Evolutionary conservation across 1,140 invertebrate species (phyloP), one percentile per base, ranked within the genome.

Genomic region (Zeugodacus cucurbitae): DNA sequence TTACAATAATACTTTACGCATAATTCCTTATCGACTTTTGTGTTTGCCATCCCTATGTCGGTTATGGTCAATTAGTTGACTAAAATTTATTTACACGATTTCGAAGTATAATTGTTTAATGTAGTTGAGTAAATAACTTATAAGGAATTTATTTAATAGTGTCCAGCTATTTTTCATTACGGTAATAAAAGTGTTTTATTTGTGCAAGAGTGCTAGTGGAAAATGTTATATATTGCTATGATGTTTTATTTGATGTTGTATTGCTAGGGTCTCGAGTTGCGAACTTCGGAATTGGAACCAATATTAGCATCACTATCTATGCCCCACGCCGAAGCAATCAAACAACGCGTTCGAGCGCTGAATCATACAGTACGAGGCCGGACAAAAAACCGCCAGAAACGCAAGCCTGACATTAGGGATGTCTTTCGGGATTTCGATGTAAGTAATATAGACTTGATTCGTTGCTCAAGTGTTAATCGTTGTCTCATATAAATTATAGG

Each of bases 391-490:
- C 94, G 95, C 59, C 94, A 96, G 91, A 93, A 94, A 90, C 91
- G 96, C 89, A 95, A 95, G 58, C 96, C 96, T 26, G 96, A 97
- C 90, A 97, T 97, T 78, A 94, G 97, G 90, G 96, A 97, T 93
- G 95, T 97, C 59, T 96, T 97, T 90, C 95, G 96, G 93, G 96
- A 97, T 93, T 94, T 96, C 87, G 96, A 97, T 95, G 96, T 96
- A 93, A 93, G 91, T 91, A 88, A 88, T 29, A 37, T 1, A 62
- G 3, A 59, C 17, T 2, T 3, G 17, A 34, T 29, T 67, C 32
- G 14, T 8, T 64, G 82, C 22, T 88, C 29, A 54, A 62, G 82
- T 78, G 14, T 22, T 57, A 29, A 34, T 22, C 6, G 20, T 86
- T 86, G 85, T 86, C 59, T 58, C 88, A 87, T 88, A 87, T 54